Conservation (phyloP, 2,113 vertebrate species). For the Erythrocercus mccallii region DNA sequence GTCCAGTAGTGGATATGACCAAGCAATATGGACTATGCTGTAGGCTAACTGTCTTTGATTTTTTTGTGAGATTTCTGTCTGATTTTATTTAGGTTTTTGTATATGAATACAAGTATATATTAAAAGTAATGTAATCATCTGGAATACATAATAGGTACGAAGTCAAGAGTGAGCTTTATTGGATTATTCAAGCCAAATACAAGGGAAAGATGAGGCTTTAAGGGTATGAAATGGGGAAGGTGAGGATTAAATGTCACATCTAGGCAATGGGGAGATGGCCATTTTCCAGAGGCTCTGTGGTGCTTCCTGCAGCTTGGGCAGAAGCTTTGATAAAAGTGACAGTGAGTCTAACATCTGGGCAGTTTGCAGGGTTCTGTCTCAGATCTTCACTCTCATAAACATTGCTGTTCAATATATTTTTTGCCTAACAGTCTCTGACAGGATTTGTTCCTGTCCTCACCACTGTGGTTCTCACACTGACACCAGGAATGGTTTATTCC, state of each 20-base stretch:
- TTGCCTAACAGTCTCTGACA: background rate
- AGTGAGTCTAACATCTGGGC: background rate
- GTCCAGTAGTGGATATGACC: background rate
- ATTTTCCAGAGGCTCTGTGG: background rate
- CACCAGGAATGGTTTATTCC: background rate
- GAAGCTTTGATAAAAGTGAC: background rate
- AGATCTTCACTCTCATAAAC: background rate
- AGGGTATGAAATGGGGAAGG: background rate
- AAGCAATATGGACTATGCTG: background rate
- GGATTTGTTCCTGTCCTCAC: background rate
- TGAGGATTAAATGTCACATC: background rate
- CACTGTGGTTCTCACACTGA: background rate
- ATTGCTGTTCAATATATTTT: background rate
- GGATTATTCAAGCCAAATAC: background rate
- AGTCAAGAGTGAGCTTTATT: background rate
- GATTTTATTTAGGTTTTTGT: background rate
- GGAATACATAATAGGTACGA: background rate
- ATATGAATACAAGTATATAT: background rate
- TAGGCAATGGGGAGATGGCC: background rate
- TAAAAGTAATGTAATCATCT: background rate
- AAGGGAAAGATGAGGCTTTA: background rate
- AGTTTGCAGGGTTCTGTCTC: background rate
- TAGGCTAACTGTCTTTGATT: background rate
- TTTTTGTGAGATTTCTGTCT: background rate
- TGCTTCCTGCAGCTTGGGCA: background rate